Evolutionary conservation across 1,140 invertebrate species (phyloP), one percentile per base, ranked within the genome.

Genomic region (Drosophila lacteicornis): DNA sequence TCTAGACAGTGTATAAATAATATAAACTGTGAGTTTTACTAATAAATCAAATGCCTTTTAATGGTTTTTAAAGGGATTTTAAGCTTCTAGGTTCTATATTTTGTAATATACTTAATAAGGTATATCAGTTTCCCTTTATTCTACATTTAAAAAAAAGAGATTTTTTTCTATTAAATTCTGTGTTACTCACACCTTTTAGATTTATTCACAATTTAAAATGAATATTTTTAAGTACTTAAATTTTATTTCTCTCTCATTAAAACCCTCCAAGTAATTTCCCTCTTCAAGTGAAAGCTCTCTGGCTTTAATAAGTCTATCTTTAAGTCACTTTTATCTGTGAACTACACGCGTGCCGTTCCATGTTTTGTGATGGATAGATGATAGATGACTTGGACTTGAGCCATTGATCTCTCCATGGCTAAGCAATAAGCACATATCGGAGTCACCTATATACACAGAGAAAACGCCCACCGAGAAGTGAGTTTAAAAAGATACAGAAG

Each of bases 351-450:
- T 71, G 33, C n/a, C 46, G 11, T 58, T 50, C 43, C 53, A 38
- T 60, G 66, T 73, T 40, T 12, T 2, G 4, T 73, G 69, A 59
- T 71, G 66, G 45, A 73, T 38, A 40, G 53, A 8, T 60, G 67
- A 43, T 51, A 73, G 67, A 71, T 46, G 49, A 47, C 57, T 58
- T 47, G 40, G 22, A 58, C 60, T 55, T 73, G 69, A 59, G 42
- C 36, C 58, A 70, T 66, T 30, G 43, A 50, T 79, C 27, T 30
- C 38, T 22, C 8, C 51, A 60, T 57, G 50, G 38, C 60, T 36
- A 11, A 53, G 70, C 80, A 82, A 87, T 88, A 83, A 87, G 83
- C 77, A 83, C 83, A 88, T 80, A 83, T 87, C 80, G 71, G 80
- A 51, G 53, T 40, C 36, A 50, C 68, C 25, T 45, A 74, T 63